A percentile compares a stretch with the other conserved stretches of the same genome.
phyloP scores from a whole-genome alignment of 2,797 vertebrate genomes.

The Mus spretus region DNA sequence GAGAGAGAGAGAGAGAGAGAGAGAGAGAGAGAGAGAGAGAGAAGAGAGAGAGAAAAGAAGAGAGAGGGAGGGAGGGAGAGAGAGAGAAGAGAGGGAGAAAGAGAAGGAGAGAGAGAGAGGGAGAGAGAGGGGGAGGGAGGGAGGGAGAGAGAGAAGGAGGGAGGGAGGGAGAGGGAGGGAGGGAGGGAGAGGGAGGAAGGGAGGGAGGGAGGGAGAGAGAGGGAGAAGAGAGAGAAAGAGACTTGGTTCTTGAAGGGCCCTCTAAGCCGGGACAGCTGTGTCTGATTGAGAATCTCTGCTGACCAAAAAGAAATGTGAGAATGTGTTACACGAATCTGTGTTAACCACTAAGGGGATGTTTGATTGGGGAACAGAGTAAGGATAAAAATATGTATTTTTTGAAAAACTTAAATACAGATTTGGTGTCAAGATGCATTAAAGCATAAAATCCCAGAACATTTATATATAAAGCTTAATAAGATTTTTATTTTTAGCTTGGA shows the following conservation, averaged over 20 bases:
- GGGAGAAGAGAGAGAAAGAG: too few relatives aligned
- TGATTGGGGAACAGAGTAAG: not conserved
- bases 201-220: too few relatives aligned
- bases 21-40: too few relatives aligned
- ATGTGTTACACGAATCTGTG: not conserved
- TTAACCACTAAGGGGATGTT: not conserved
- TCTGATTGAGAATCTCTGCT: not conserved
- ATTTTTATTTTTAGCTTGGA: constrained; percentile 9
- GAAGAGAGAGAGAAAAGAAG: too few relatives aligned
- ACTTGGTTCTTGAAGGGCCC: not conserved
- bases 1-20: too few relatives aligned
- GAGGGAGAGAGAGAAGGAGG: too few relatives aligned
- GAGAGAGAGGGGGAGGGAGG: too few relatives aligned
- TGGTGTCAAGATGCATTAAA: not conserved
- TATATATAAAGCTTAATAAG: not conserved
- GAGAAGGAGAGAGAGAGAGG: too few relatives aligned
- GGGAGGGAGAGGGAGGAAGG: too few relatives aligned
- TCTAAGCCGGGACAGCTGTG: not conserved
- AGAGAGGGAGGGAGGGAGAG: too few relatives aligned
- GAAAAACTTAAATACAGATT: not conserved
- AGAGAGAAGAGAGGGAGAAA: too few relatives aligned
- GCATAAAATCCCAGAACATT: not conserved
- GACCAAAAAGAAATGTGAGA: not conserved
- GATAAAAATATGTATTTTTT: not conserved
- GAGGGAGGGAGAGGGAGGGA: too few relatives aligned